phyloP scores from a whole-genome alignment of 2,888 invertebrate species.

The Oligia fasciuncula region DNA sequence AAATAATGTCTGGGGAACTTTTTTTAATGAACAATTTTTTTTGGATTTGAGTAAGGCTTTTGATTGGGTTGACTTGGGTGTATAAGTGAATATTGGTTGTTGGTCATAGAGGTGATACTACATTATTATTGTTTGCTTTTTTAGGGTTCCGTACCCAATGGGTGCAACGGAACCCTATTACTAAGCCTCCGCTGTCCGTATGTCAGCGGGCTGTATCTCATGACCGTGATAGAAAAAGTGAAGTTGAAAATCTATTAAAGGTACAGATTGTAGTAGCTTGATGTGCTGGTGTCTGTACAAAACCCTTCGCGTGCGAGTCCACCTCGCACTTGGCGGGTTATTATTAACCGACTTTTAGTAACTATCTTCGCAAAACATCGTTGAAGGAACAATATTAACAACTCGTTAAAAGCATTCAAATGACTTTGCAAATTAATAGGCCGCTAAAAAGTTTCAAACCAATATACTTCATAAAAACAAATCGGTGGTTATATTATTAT shows the following conservation, averaged over 20 bases:
- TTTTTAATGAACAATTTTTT: slow-evolving; percentile 11
- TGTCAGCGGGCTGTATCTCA: too few relatives aligned
- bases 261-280: too few relatives aligned
- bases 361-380: not conserved
- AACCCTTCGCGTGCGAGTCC: too few relatives aligned
- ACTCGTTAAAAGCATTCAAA: not conserved
- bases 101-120: not conserved
- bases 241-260: too few relatives aligned
- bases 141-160: too few relatives aligned
- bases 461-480: not conserved
- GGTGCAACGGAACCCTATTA: too few relatives aligned
- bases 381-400: not conserved
- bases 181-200: too few relatives aligned
- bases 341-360: too few relatives aligned
- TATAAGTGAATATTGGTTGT: not conserved
- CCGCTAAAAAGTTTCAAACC: not conserved
- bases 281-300: too few relatives aligned
- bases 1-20: slow-evolving; percentile 32
- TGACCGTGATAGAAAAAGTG: too few relatives aligned
- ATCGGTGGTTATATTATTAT: not conserved
- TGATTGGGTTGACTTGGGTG: slow-evolving; percentile 6
- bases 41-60: slow-evolving; percentile 23
- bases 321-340: not conserved
- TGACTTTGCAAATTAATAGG: not conserved
- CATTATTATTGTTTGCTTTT: not conserved